Conservation (phyloP, 2,797 vertebrate species). For the Melanogrammus aeglefinus region DNA sequence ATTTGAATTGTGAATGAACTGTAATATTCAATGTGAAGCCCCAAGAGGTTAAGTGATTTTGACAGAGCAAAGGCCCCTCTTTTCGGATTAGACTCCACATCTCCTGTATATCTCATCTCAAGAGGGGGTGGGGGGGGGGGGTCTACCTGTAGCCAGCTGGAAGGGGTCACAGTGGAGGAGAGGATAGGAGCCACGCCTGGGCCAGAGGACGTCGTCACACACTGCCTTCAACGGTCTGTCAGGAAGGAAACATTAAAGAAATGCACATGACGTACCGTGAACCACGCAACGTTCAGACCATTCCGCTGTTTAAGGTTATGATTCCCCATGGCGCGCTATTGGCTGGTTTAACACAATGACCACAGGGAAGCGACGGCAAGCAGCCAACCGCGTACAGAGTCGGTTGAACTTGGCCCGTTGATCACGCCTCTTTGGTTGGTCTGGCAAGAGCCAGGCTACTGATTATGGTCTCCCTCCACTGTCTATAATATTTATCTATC, state of each 20-base stretch:
- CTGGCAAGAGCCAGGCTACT: no score
- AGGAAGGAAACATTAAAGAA: slow-evolving; percentile 26
- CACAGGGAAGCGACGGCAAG: no score
- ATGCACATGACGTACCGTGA: background rate
- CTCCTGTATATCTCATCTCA: background rate
- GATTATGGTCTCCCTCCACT: no score
- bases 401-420: no score
- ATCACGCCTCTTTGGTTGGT: no score
- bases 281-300: no score
- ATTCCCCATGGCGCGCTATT: no score
- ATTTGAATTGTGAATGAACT: background rate
- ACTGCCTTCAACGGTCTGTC: slow-evolving; percentile 81
- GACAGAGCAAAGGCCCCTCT: background rate
- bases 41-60: background rate
- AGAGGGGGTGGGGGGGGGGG: no score
- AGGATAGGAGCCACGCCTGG: slow-evolving; percentile 89
- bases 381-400: no score
- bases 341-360: no score
- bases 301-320: no score
- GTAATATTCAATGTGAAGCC: background rate
- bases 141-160: slow-evolving; percentile 84
- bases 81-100: background rate
- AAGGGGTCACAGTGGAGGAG: slow-evolving; percentile 86
- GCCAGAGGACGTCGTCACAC: slow-evolving; percentile 83
- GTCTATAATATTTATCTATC: background rate